Evolutionary conservation across 1,140 invertebrate genomes (phyloP).

Genomic region (Bombus impatiens): DNA sequence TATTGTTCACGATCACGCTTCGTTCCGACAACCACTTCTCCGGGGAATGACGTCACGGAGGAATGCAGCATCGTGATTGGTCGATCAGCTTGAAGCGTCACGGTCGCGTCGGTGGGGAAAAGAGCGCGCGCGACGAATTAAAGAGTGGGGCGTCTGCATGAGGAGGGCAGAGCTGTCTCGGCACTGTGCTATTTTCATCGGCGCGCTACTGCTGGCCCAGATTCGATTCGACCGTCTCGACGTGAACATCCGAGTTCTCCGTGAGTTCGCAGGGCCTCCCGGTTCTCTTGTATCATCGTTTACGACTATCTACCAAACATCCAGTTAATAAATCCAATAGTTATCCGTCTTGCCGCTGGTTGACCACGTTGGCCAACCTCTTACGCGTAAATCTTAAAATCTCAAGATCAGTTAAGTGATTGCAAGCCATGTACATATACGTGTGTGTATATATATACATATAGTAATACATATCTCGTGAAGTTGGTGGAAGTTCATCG

Average conservation of each 20-base stretch:
- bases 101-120: neutral
- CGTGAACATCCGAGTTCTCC: conserved; percentile 10
- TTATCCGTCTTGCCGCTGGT: neutral
- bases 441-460: too few relatives aligned
- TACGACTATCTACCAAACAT: neutral
- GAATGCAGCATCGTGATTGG: conserved; percentile 11
- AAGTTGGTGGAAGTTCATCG: neutral
- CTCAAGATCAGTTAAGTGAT: neutral
- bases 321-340: neutral
- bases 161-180: conserved; percentile 64
- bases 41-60: conserved; percentile 45
- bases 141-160: conserved; percentile 8
- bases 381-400: neutral
- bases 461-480: too few relatives aligned
- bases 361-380: neutral
- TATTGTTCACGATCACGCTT: conserved; percentile 17
- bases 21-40: neutral
- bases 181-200: conserved; percentile 78
- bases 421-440: too few relatives aligned
- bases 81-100: conserved; percentile 7
- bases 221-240: conserved; percentile 72
- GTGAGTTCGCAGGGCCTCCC: conserved; percentile 40
- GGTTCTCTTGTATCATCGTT: neutral
- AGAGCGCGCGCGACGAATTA: conserved; percentile 11
- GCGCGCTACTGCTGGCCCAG: conserved; percentile 75